phyloP scores from a whole-genome alignment of 2,113 vertebrate species.

The Bujurquina vittata region DNA sequence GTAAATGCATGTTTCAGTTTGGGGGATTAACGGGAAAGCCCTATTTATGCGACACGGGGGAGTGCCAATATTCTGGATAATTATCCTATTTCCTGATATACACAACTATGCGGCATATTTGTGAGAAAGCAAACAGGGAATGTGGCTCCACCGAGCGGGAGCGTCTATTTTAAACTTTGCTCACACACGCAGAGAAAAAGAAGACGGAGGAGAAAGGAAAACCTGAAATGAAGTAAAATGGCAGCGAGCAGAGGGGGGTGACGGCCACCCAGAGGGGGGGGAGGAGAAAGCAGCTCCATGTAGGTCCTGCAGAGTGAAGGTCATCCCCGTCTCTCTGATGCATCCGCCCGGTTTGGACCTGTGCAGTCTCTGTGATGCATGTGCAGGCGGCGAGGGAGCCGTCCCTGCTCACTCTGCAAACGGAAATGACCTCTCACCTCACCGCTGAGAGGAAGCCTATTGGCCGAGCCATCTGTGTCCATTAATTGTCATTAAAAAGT shows the following conservation, averaged over 20 bases:
- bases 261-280: neutral
- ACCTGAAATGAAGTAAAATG: neutral
- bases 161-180: constrained; percentile 23
- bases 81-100: constrained; percentile 29
- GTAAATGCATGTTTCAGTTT: constrained; percentile 9
- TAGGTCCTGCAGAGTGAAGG: constrained; percentile 20
- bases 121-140: constrained; percentile 37
- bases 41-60: constrained; percentile 21
- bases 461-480: constrained; percentile 30
- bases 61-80: constrained; percentile 41
- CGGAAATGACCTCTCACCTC: constrained; percentile 51
- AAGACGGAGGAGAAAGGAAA: neutral
- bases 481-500: constrained; percentile 60
- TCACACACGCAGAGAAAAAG: neutral
- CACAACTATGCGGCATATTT: constrained; percentile 15
- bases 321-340: constrained; percentile 31
- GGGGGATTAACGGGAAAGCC: constrained; percentile 15
- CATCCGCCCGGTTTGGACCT: constrained; percentile 37
- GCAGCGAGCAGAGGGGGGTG: neutral
- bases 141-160: neutral
- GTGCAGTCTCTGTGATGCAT: constrained; percentile 48
- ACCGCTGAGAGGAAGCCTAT: neutral
- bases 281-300: constrained; percentile 18
- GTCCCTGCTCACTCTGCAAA: constrained; percentile 20
- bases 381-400: constrained; percentile 2